Percentiles rank a stretch among this genome's conserved stretches.
Conservation (phyloP, 2,113 vertebrate genomes). For the Corvus cornix region DNA sequence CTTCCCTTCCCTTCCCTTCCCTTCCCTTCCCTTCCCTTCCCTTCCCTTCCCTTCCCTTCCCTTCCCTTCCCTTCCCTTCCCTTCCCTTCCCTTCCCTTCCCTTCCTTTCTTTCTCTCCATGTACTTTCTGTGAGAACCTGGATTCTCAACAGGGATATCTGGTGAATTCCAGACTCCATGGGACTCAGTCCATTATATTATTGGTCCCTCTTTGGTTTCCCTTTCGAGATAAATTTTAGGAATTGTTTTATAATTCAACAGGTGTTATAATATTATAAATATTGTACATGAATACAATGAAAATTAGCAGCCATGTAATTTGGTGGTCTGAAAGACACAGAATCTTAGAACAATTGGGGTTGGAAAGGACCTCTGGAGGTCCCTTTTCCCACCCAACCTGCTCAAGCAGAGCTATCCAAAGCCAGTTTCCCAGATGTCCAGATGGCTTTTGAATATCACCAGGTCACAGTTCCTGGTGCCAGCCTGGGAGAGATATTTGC, state of each 20-base stretch:
- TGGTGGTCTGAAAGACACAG: not conserved
- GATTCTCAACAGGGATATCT: not conserved
- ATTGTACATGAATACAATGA: not conserved
- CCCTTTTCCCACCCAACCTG: not conserved
- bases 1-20: no score
- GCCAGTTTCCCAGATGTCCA: not conserved
- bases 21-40: no score
- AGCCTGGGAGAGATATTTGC: not conserved
- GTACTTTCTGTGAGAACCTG: not conserved
- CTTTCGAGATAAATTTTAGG: not conserved
- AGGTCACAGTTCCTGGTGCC: not conserved
- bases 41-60: no score
- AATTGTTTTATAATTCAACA: not conserved
- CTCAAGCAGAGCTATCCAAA: not conserved
- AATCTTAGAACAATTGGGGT: not conserved
- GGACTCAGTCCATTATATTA: not conserved
- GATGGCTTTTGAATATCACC: not conserved
- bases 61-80: no score
- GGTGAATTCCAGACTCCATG: not conserved
- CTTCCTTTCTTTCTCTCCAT: not conserved
- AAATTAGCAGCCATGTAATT: not conserved
- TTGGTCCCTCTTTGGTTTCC: not conserved
- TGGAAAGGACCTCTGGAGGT: not conserved
- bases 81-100: no score
- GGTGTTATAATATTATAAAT: not conserved